Evolutionary conservation across 2,797 vertebrate species (phyloP), one percentile per base, ranked within the genome.

Genomic region (Artibeus jamaicensis): DNA sequence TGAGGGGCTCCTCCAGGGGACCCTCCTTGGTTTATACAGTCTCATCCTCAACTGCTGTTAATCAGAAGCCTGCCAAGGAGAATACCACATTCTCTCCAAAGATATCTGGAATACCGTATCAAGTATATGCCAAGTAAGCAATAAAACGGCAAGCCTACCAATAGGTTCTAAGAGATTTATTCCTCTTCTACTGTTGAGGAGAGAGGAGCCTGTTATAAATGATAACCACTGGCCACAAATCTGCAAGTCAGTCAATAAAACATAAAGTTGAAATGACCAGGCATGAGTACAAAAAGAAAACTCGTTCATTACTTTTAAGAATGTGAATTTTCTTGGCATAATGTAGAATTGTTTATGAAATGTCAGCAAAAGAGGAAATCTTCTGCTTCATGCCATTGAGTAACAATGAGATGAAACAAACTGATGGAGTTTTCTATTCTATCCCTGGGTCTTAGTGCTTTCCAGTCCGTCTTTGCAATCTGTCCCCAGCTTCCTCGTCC

Each of bases 61-160:
- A 59, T 68, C 86, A 93, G 96, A 67, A 91, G 87, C 37, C 70
- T 85, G 79, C 84, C 68, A 89, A 39, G 37, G 78, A 92, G 73
- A 97, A 83, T 8, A 96, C 42, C 95, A 93, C 92, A 96, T 92
- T 59, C 95, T 94, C 90, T 55, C 79, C 50, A 96, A 95, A 76
- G 89, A 86, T 86, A 89, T 48, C 85, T 74, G 55, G 90, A 91
- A 68, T 62, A n/a, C 84, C 79, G 50, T 88, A 94, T 77, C 91
- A 92, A 97, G 92, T 85, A 90, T 68, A 95, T 19, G 92, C 89
- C 96, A 88, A 97, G 94, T 86, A 92, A 94, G 84, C 81, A 97
- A 86, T 95, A 97, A 97, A 98, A 97, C 93, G 97, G 95, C 89
- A 81, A 81, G 46, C 74, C 77, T 70, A 89, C 86, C 53, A 92